Percentiles rank a stretch among this genome's conserved stretches.
These are phyloP conservation scores for Muscidifurax raptorellus DNA, from an alignment of 1,140 invertebrate genomes.

Conservation along the genomic window DNA sequence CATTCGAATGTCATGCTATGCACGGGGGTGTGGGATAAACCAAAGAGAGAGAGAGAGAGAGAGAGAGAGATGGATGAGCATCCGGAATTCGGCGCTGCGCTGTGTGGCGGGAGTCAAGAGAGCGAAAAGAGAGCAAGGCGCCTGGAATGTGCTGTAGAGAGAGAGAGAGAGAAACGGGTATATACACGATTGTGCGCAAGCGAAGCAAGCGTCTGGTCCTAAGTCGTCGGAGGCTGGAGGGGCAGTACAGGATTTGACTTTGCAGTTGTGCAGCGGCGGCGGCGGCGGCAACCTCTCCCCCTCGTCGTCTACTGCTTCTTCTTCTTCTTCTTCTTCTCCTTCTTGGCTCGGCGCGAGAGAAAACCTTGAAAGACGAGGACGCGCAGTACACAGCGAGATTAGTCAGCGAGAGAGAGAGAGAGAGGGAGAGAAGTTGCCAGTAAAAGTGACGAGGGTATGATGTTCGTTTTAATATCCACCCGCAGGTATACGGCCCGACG, in stretches of 20 bases:
- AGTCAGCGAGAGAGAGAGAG: slow-evolving; percentile 43
- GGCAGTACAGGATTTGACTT: slow-evolving; percentile 64
- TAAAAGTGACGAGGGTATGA: slow-evolving; percentile 75
- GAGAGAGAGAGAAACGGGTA: slow-evolving; percentile 38
- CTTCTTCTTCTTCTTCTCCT: not conserved
- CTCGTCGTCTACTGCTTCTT: slow-evolving; percentile 1
- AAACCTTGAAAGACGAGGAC: slow-evolving; percentile 52
- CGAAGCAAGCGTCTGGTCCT: slow-evolving; percentile 29
- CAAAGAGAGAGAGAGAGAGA: slow-evolving; percentile 53
- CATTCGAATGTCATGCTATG: slow-evolving; percentile 49
- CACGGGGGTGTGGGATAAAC: slow-evolving; percentile 28
- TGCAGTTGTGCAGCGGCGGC: slow-evolving; percentile 59
- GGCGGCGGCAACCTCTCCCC: slow-evolving; percentile 41
- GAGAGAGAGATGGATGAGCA: slow-evolving; percentile 51
- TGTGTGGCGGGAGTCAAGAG: slow-evolving; percentile 52
- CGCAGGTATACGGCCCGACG: slow-evolving; percentile 67
- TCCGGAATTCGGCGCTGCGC: slow-evolving; percentile 45
- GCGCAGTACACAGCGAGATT: slow-evolving; percentile 42
- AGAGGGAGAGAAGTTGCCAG: slow-evolving; percentile 54
- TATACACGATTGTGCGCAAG: slow-evolving; percentile 11
- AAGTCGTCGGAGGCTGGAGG: slow-evolving; percentile 51
- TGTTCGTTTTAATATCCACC: slow-evolving; percentile 73
- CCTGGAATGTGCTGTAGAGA: slow-evolving; percentile 60
- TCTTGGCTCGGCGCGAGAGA: slow-evolving; percentile 26
- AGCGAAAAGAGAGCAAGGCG: slow-evolving; percentile 50